A percentile compares a stretch with the other conserved stretches of the same genome.
Conservation (phyloP, 2,888 invertebrate genomes). For the Melikaiella ostensackeni region DNA sequence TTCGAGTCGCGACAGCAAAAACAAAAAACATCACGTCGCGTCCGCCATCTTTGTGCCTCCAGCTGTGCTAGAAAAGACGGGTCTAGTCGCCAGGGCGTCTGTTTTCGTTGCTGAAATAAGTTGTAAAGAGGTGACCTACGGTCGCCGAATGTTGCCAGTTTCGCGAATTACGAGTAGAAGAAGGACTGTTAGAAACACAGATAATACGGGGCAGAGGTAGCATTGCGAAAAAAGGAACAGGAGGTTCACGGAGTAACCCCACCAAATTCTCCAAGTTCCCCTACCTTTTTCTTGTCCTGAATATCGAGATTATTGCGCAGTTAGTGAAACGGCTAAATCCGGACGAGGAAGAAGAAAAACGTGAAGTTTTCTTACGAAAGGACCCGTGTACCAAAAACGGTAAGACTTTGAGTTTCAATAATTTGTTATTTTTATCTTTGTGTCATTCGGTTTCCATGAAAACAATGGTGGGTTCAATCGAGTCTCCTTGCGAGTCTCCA, state of each 20-base stretch:
- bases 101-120: slow-evolving; percentile 4
- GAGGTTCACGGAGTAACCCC: slow-evolving; percentile 57
- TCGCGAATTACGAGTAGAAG: slow-evolving; percentile 56
- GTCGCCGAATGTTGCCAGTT: slow-evolving; percentile 69
- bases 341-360: slow-evolving; percentile 33
- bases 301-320: slow-evolving; percentile 71
- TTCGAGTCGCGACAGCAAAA: slow-evolving; percentile 17
- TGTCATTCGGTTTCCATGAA: not conserved
- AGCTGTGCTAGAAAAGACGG: slow-evolving; percentile 31
- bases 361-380: slow-evolving; percentile 42
- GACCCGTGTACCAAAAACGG: slow-evolving; percentile 37
- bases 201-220: slow-evolving; percentile 63
- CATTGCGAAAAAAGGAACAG: slow-evolving; percentile 55
- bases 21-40: slow-evolving; percentile 38
- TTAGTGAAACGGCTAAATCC: slow-evolving; percentile 54
- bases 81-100: slow-evolving; percentile 12
- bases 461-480: slow-evolving; percentile 25
- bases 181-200: slow-evolving; percentile 60
- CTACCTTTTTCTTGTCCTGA: slow-evolving; percentile 58
- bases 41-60: slow-evolving; percentile 37
- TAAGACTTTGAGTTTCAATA: not conserved
- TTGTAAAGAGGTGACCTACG: slow-evolving; percentile 59
- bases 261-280: slow-evolving; percentile 52
- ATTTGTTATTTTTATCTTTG: not conserved
- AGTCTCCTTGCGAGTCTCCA: not conserved